These are phyloP conservation scores for Brachyopa scutellaris DNA, from an alignment of 2,888 invertebrate species.

Conservation along the genomic window DNA sequence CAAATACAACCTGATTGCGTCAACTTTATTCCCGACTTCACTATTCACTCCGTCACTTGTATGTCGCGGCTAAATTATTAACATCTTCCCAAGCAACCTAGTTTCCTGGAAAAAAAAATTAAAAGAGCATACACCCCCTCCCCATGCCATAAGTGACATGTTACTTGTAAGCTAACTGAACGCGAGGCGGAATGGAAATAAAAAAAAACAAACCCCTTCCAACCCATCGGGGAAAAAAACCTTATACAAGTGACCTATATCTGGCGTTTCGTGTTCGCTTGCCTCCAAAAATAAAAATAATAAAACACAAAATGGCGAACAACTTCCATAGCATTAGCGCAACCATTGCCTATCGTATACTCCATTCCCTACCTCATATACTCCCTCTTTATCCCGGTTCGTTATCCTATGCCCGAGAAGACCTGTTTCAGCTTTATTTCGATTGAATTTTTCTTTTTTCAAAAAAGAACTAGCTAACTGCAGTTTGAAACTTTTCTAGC, in stretches of 20 bases:
- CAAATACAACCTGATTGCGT: conserved; percentile 55
- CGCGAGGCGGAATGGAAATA: no score
- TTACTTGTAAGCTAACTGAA: no score
- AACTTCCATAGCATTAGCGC: conserved; percentile 32
- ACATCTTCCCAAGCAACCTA: conserved; percentile 62
- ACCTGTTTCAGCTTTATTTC: no score
- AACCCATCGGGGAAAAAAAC: not conserved
- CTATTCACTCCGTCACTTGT: conserved; percentile 46
- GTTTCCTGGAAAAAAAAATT: conserved; percentile 26
- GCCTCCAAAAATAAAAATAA: not conserved
- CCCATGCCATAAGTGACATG: no score
- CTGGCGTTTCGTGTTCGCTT: conserved; percentile 19
- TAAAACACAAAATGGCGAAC: conserved; percentile 36
- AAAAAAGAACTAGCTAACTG: no score
- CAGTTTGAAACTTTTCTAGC: no score
- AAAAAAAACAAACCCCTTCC: no score
- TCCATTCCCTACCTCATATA: not conserved
- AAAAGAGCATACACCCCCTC: no score
- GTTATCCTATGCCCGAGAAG: not conserved
- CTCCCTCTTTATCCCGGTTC: not conserved
- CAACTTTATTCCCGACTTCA: conserved; percentile 53
- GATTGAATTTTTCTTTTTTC: no score
- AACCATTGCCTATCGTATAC: no score
- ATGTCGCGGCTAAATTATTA: conserved; percentile 56
- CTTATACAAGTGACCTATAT: conserved; percentile 45